Percentiles rank a stretch among this genome's conserved stretches.
Conservation (phyloP, 2,113 vertebrate species). For the Hemichromis elongatus region DNA sequence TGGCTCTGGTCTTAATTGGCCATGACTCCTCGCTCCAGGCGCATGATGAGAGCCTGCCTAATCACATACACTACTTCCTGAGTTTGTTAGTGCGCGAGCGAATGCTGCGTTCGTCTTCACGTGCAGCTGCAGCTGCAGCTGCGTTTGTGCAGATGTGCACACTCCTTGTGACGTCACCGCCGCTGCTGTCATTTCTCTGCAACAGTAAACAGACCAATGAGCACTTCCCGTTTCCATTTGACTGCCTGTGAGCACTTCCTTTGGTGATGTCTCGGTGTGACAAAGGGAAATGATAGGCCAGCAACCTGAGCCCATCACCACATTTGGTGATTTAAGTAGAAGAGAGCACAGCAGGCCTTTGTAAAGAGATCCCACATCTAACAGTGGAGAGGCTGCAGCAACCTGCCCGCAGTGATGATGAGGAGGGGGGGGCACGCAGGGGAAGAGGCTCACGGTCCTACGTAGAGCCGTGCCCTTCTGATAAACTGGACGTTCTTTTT, state of each 20-base stretch:
- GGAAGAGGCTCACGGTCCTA: neutral
- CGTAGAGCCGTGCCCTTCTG: neutral
- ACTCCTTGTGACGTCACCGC: neutral
- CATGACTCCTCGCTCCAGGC: constrained; percentile 62
- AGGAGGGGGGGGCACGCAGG: neutral
- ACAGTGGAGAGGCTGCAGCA: constrained; percentile 28
- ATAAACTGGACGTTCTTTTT: neutral
- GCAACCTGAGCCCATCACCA: constrained; percentile 46
- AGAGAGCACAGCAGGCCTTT: constrained; percentile 43
- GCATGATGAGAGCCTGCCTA: constrained; percentile 48
- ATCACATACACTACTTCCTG: constrained; percentile 60
- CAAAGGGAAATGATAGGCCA: constrained; percentile 20
- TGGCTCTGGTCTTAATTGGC: constrained; percentile 70
- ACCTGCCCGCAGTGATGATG: constrained; percentile 24
- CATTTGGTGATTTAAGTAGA: constrained; percentile 41
- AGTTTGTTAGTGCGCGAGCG: constrained; percentile 25
- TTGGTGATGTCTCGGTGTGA: constrained; percentile 7
- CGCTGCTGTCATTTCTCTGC: neutral
- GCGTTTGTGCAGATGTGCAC: neutral
- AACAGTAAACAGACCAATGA: constrained; percentile 2
- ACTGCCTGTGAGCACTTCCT: neutral
- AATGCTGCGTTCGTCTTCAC: neutral
- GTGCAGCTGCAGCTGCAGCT: constrained; percentile 22
- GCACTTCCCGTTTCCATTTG: constrained; percentile 33
- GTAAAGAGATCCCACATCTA: constrained; percentile 58